A percentile compares a stretch with the other conserved stretches of the same genome.
Conservation (phyloP, 1,140 invertebrate genomes). For the Lepidurus packardi region DNA sequence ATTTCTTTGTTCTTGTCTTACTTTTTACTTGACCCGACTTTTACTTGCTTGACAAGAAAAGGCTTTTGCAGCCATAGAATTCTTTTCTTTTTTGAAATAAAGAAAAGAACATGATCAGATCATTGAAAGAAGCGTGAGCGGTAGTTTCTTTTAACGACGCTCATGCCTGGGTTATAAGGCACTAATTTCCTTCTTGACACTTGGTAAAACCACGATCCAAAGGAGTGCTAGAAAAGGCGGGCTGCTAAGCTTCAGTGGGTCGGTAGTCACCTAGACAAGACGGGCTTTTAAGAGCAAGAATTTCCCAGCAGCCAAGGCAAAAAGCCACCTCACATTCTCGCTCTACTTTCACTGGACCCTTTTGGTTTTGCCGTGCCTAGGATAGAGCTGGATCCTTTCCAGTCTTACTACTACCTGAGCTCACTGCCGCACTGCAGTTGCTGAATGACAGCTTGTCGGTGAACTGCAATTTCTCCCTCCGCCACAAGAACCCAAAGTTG, state of each 20-base stretch:
- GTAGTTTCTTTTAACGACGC: neutral
- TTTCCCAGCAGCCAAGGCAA: neutral
- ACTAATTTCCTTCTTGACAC: neutral
- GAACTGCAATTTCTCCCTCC: neutral
- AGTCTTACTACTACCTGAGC: neutral
- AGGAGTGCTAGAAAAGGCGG: neutral
- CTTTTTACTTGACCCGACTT: too few relatives aligned
- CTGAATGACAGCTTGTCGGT: slow-evolving; percentile 8
- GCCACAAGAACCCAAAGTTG: too few relatives aligned
- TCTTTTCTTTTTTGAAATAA: neutral
- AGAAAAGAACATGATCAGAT: neutral
- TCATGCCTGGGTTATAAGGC: slow-evolving; percentile 21
- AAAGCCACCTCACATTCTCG: slow-evolving; percentile 6
- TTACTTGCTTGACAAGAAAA: neutral
- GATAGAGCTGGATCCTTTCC: neutral
- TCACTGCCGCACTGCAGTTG: neutral
- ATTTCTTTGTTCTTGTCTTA: too few relatives aligned
- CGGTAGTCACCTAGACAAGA: neutral
- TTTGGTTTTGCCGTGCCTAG: neutral
- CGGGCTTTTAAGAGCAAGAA: neutral
- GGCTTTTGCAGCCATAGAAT: neutral
- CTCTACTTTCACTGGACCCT: slow-evolving; percentile 21
- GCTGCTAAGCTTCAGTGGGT: neutral
- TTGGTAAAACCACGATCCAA: neutral
- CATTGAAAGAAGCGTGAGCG: slow-evolving; percentile 1